phyloP scores from a whole-genome alignment of 1,140 invertebrate species.

The Procambarus virginalis region DNA sequence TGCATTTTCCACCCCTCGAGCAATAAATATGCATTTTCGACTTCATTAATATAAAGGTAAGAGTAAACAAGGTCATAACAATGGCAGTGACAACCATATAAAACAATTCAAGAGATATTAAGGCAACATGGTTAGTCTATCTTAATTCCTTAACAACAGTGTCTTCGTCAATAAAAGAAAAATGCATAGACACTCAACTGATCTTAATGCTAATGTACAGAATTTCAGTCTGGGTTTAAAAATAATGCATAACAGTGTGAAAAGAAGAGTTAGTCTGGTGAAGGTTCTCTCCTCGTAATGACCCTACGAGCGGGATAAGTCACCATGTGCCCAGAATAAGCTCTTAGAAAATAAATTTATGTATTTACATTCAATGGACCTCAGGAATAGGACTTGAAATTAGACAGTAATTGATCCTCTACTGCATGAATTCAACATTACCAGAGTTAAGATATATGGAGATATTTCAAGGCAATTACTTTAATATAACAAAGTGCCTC shows the following conservation, averaged over 20 bases:
- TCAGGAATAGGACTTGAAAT: not conserved
- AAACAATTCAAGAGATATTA: not conserved
- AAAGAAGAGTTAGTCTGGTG: too few species aligned
- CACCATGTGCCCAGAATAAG: not conserved
- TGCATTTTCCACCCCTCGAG: not conserved
- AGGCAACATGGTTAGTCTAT: constrained; percentile 23
- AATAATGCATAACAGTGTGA: not conserved
- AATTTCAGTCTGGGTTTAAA: not conserved
- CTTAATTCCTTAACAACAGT: not conserved
- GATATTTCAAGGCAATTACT: too few species aligned
- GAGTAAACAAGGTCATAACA: constrained; percentile 26
- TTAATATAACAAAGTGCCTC: not conserved
- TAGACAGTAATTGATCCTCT: not conserved
- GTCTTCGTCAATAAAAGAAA: not conserved
- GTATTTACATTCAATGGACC: not conserved
- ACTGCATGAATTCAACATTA: not conserved
- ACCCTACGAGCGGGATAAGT: not conserved
- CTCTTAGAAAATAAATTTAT: not conserved
- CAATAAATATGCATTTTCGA: constrained; percentile 29
- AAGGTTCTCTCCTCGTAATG: not conserved
- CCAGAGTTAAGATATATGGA: not conserved
- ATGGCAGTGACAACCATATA: constrained; percentile 37
- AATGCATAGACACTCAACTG: not conserved
- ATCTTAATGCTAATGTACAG: not conserved
- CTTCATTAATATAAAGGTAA: not conserved